Evolutionary conservation across 2,797 vertebrate genomes (phyloP).

Genomic region (Ispidina lecontei): DNA sequence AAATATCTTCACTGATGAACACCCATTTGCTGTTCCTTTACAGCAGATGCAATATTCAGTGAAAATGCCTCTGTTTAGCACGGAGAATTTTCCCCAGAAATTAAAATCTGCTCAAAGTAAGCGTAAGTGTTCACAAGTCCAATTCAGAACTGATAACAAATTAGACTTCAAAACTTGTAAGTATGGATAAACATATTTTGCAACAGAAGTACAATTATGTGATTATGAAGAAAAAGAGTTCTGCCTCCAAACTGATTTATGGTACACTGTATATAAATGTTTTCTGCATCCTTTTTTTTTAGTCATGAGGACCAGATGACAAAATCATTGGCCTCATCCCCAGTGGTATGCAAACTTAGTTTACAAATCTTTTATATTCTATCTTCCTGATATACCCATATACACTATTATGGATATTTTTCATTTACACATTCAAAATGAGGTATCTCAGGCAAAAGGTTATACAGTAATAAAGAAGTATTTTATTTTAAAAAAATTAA

Average conservation of each 20-base stretch:
- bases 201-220: not conserved
- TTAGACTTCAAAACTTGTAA: not conserved
- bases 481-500: not conserved
- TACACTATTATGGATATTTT: not conserved
- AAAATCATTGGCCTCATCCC: not conserved
- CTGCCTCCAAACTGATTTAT: not conserved
- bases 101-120: constrained; percentile 12
- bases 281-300: not conserved
- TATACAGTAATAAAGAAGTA: not conserved
- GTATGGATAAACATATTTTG: not conserved
- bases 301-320: not conserved
- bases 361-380: not conserved
- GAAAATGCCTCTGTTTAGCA: constrained; percentile 13
- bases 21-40: not conserved
- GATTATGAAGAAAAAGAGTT: not conserved
- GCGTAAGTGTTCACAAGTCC: not conserved
- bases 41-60: not conserved
- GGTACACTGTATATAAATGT: not conserved
- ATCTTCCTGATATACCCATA: not conserved
- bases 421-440: not conserved
- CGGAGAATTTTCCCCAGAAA: not conserved
- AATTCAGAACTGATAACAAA: not conserved
- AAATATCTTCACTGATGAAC: not conserved
- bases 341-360: not conserved
- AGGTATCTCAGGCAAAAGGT: not conserved